These are phyloP conservation scores for Syngnathus rostellatus DNA, from an alignment of 2,797 vertebrate species.

Conservation along the genomic window DNA sequence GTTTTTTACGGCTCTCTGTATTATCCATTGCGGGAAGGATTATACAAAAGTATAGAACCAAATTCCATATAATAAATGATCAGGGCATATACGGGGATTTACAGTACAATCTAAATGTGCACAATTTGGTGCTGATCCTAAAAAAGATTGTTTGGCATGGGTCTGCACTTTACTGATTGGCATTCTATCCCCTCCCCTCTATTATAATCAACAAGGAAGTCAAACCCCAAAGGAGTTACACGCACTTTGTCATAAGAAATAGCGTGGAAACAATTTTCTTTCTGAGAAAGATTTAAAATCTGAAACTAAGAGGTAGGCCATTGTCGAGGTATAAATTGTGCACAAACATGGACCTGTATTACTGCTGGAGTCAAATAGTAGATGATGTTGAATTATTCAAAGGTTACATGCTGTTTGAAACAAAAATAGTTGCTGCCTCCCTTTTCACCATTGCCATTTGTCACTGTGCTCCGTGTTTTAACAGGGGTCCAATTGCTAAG, in stretches of 20 bases:
- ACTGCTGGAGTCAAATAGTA: background rate
- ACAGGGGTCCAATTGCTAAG: slow-evolving; percentile 38
- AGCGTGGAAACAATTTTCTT: background rate
- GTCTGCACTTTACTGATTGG: background rate
- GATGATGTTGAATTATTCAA: slow-evolving; percentile 5
- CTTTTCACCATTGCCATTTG: slow-evolving; percentile 15
- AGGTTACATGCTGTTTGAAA: background rate
- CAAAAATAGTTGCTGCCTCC: slow-evolving; percentile 10
- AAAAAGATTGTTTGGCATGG: background rate
- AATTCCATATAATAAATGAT: background rate
- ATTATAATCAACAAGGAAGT: background rate
- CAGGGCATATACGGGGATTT: background rate
- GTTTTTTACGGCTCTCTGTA: background rate
- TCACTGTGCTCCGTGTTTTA: slow-evolving; percentile 47
- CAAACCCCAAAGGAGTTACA: background rate
- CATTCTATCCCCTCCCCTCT: background rate
- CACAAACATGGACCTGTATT: too few species aligned
- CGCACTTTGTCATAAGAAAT: background rate
- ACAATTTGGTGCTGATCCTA: background rate
- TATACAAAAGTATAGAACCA: background rate
- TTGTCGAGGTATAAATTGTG: too few species aligned
- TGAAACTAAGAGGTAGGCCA: too few species aligned
- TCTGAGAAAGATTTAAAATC: too few species aligned
- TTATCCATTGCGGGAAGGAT: background rate
- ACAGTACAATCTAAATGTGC: background rate